These are phyloP conservation scores for Cotesia chilonis DNA, from an alignment of 1,140 invertebrate species.

Conservation along the genomic window DNA sequence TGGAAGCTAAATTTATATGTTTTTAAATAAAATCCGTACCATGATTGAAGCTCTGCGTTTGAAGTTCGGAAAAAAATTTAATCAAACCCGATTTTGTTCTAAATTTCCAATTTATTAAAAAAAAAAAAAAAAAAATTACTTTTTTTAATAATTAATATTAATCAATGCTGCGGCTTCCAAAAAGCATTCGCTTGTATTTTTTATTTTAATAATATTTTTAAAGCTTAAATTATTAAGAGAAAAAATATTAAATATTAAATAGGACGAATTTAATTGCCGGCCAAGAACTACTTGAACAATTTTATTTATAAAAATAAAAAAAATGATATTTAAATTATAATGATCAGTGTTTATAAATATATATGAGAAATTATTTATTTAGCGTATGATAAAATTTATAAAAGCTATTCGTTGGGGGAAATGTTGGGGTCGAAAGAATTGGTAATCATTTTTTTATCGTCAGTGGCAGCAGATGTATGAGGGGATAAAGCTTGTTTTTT, in stretches of 20 bases:
- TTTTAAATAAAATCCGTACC: too few relatives aligned
- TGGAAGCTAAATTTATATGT: too few relatives aligned
- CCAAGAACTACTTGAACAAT: background rate
- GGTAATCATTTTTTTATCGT: slow-evolving; percentile 10
- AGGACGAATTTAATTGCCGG: background rate
- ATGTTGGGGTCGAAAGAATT: background rate
- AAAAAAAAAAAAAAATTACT: background rate
- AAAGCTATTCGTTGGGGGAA: background rate
- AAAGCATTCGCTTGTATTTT: slow-evolving; percentile 1
- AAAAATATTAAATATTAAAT: background rate
- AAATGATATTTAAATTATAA: too few relatives aligned
- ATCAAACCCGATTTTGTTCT: too few relatives aligned
- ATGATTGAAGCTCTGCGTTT: too few relatives aligned
- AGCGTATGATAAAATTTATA: background rate
- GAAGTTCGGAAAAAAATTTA: too few relatives aligned
- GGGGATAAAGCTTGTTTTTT: background rate
- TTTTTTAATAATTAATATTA: slow-evolving; percentile 5
- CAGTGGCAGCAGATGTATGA: background rate
- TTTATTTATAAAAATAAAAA: background rate
- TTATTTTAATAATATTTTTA: background rate
- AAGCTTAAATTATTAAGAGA: background rate
- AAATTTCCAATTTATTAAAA: background rate
- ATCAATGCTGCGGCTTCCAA: background rate
- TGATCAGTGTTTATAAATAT: slow-evolving; percentile 1
- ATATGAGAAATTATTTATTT: background rate